A percentile compares a stretch with the other conserved stretches of the same genome.
Conservation (phyloP, 2,888 invertebrate genomes). For the Agonopterix alstromeriana region DNA sequence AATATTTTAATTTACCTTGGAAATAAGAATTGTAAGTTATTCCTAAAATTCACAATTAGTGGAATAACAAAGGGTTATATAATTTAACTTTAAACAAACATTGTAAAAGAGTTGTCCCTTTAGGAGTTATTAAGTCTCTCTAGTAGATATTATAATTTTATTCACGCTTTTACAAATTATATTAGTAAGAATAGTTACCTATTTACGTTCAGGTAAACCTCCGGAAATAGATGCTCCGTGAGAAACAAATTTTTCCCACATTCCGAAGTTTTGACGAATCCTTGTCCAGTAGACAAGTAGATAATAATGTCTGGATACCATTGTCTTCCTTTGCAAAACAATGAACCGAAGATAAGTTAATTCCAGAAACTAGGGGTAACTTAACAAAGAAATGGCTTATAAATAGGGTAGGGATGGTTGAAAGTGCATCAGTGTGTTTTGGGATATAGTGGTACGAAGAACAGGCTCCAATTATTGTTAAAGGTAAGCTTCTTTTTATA, state of each 20-base stretch:
- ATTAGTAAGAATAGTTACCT: too few relatives aligned
- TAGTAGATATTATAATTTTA: too few relatives aligned
- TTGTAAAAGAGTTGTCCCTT: too few relatives aligned
- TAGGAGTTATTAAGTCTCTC: too few relatives aligned
- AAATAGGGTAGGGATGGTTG: constrained; percentile 32
- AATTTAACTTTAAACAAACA: too few relatives aligned
- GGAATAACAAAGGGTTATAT: too few relatives aligned
- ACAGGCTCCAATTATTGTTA: background rate
- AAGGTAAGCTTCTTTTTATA: constrained; percentile 30
- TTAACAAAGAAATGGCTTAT: constrained; percentile 25
- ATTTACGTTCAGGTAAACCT: too few relatives aligned
- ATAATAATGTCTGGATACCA: constrained; percentile 16
- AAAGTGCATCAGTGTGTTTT: constrained; percentile 28
- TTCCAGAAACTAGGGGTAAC: constrained; percentile 22
- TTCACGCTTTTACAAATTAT: too few relatives aligned
- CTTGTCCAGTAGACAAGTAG: constrained; percentile 24
- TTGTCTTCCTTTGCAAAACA: constrained; percentile 41
- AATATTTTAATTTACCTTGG: too few relatives aligned
- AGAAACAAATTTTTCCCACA: constrained; percentile 13
- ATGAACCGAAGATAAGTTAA: constrained; percentile 39
- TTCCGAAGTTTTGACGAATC: constrained; percentile 55
- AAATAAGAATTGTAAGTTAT: too few relatives aligned
- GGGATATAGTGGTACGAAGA: constrained; percentile 16
- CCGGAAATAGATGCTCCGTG: background rate
- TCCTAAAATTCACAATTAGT: too few relatives aligned